Percentiles rank a stretch among this genome's conserved stretches.
Conservation (phyloP, 92 coral and sea anemone genomes). For the Umimayanthus kanabou region DNA sequence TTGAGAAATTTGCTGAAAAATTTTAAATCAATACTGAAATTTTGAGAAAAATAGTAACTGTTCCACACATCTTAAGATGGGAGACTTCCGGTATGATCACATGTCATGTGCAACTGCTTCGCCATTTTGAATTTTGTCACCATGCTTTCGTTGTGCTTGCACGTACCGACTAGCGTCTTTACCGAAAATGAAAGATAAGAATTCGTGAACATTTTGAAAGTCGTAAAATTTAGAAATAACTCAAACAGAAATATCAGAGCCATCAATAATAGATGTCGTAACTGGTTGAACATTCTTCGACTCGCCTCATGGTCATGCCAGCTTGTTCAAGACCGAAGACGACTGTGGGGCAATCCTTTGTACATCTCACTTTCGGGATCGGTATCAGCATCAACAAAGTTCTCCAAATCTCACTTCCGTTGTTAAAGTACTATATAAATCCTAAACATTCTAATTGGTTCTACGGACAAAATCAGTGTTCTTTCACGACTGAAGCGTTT, state of each 20-base stretch:
- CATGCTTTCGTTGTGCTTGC: no score
- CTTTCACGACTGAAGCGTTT: background rate
- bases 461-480: background rate
- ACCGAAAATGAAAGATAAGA: background rate
- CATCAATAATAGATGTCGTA: background rate
- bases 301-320: background rate
- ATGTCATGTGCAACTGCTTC: background rate
- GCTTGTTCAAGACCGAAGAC: no score
- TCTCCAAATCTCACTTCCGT: background rate
- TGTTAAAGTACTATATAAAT: background rate
- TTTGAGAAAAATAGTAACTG: background rate
- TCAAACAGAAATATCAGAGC: background rate
- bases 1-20: no score
- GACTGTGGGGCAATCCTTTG: background rate
- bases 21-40: background rate
- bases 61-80: background rate
- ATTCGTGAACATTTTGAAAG: no score
- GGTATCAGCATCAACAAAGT: background rate
- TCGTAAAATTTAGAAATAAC: background rate
- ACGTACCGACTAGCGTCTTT: background rate
- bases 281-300: background rate
- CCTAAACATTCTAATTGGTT: background rate
- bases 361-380: conserved; percentile 24
- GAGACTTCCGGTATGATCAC: conserved; percentile 26
- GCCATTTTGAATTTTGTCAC: conserved; percentile 22